These are phyloP conservation scores for Scolanthus callimorphus DNA, from an alignment of 92 coral and sea anemone species.

Conservation along the genomic window DNA sequence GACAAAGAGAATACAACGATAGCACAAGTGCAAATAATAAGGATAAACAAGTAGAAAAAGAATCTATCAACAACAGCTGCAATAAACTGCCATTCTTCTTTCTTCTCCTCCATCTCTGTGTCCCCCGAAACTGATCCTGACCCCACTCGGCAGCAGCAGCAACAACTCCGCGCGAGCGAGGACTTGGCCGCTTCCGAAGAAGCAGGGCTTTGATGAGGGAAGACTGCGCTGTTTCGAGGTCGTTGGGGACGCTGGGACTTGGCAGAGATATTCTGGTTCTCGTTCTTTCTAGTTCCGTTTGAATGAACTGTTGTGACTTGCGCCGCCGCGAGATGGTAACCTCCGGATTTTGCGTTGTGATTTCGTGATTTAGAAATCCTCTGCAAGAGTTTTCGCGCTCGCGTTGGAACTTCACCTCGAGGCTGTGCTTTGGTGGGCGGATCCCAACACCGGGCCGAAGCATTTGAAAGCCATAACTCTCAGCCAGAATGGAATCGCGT, in stretches of 20 bases:
- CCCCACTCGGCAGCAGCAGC: constrained; percentile 19
- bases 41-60: constrained; percentile 57
- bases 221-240: constrained; percentile 14
- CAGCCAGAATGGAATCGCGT: constrained; percentile 55
- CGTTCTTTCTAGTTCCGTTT: constrained; percentile 17
- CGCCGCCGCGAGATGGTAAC: too few relatives aligned
- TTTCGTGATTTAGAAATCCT: constrained; percentile 7
- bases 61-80: constrained; percentile 83
- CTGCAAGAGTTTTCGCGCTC: constrained; percentile 4
- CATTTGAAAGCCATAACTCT: constrained; percentile 54
- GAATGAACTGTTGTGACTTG: constrained; percentile 1
- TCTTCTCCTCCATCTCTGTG: constrained; percentile 39
- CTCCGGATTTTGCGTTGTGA: too few relatives aligned
- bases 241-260: constrained; percentile 20
- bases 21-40: constrained; percentile 60
- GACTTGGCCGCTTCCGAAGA: too few relatives aligned
- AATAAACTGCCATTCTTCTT: constrained; percentile 77
- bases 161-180: neutral
- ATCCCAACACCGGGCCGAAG: constrained; percentile 59
- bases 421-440: constrained; percentile 29
- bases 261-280: too few relatives aligned
- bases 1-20: constrained; percentile 56
- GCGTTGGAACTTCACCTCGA: neutral
- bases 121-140: constrained; percentile 32
- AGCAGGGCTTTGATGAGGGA: constrained; percentile 22